Evolutionary conservation across 2,113 vertebrate species (phyloP).

Genomic region (Aplodontia rufa): DNA sequence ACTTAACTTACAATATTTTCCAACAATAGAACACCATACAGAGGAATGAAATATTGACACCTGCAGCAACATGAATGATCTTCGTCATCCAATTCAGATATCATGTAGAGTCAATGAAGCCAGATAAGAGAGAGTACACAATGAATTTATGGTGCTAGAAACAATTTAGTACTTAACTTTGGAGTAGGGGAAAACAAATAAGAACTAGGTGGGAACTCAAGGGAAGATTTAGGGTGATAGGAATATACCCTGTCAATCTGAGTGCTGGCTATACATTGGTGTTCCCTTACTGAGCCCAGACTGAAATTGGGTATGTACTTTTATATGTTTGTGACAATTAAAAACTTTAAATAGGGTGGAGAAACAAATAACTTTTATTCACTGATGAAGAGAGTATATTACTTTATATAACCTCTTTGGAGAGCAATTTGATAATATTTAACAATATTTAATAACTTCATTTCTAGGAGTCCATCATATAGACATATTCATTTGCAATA

Average conservation of each 20-base stretch:
- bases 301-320: not conserved
- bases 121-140: not conserved
- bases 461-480: not conserved
- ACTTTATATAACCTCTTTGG: not conserved
- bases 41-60: not conserved
- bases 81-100: not conserved
- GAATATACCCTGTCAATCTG: not conserved
- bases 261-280: not conserved
- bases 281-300: not conserved
- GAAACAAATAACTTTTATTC: not conserved
- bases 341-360: not conserved
- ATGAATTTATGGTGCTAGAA: not conserved
- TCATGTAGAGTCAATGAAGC: not conserved
- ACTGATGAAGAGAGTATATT: not conserved
- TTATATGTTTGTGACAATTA: not conserved
- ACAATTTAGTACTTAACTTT: not conserved
- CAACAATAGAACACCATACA: not conserved
- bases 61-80: not conserved
- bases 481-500: not conserved
- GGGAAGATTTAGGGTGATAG: not conserved
- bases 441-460: not conserved
- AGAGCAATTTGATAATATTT: conserved; percentile 2
- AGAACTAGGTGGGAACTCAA: not conserved
- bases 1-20: not conserved
- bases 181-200: not conserved